Percentiles rank a stretch among this genome's conserved stretches.
Conservation (phyloP, 2,113 vertebrate genomes). For the Myotis davidii region DNA sequence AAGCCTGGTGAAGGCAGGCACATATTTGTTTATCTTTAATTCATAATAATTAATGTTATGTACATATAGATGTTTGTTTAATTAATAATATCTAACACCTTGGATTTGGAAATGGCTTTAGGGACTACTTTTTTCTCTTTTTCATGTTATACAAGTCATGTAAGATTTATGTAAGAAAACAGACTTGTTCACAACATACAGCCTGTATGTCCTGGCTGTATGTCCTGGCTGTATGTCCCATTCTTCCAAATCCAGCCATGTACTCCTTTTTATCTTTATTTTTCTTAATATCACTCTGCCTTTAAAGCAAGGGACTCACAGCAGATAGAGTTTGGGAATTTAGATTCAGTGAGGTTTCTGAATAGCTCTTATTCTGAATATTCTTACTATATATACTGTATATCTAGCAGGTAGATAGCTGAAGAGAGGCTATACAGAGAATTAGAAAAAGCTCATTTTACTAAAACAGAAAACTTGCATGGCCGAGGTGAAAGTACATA, state of each 20-base stretch:
- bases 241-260: not conserved
- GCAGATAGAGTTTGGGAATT: not conserved
- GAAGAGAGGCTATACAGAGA: not conserved
- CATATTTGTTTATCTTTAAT: not conserved
- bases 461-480: not conserved
- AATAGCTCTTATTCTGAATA: not conserved
- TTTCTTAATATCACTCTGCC: not conserved
- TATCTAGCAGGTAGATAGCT: not conserved
- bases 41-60: not conserved
- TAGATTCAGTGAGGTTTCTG: not conserved
- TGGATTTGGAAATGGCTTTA: not conserved
- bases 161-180: not conserved
- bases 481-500: not conserved
- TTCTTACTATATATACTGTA: not conserved
- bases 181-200: not conserved
- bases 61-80: not conserved
- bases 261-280: not conserved
- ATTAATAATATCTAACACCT: not conserved
- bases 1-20: not conserved
- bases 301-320: not conserved
- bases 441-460: not conserved
- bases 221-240: too few species aligned
- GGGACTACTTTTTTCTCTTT: not conserved
- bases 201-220: too few species aligned
- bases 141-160: not conserved